phyloP scores from a whole-genome alignment of 2,888 invertebrate species.

The Pilophorus perplexus region DNA sequence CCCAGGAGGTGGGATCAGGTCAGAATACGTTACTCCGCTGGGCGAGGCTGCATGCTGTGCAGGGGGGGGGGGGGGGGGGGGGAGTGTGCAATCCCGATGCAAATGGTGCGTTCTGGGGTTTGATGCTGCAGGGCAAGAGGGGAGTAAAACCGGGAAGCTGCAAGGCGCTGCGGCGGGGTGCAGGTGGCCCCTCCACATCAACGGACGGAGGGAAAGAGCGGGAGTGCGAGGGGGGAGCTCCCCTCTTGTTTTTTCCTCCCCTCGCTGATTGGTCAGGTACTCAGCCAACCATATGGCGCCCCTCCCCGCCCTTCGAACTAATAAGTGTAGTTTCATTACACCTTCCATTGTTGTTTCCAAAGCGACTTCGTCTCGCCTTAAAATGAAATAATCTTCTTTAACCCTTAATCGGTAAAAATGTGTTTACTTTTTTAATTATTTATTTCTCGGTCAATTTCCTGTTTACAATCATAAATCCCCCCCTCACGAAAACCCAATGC shows the following conservation, averaged over 20 bases:
- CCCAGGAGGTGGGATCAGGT: too few relatives aligned
- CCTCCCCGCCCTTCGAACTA: not conserved
- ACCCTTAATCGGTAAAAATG: not conserved
- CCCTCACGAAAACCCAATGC: too few relatives aligned
- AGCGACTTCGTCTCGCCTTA: not conserved
- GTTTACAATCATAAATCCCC: too few relatives aligned
- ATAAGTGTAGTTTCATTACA: conserved; percentile 24
- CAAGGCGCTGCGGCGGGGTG: too few relatives aligned
- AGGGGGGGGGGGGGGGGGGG: too few relatives aligned
- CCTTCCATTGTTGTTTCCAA: conserved; percentile 29
- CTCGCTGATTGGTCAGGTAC: conserved; percentile 39
- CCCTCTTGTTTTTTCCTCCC: conserved; percentile 31
- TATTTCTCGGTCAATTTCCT: not conserved
- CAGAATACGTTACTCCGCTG: not conserved
- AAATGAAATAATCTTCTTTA: not conserved
- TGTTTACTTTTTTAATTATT: not conserved
- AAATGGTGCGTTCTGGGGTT: too few relatives aligned
- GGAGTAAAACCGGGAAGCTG: too few relatives aligned
- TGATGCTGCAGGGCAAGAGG: too few relatives aligned
- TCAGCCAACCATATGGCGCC: conserved; percentile 37
- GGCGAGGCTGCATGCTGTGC: not conserved
- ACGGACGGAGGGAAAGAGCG: too few relatives aligned
- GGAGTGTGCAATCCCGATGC: too few relatives aligned
- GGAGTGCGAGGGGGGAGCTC: conserved; percentile 5
- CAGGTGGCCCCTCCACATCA: too few relatives aligned